These are phyloP conservation scores for Scyliorhinus canicula DNA, from an alignment of 2,797 vertebrate genomes.

Conservation along the genomic window DNA sequence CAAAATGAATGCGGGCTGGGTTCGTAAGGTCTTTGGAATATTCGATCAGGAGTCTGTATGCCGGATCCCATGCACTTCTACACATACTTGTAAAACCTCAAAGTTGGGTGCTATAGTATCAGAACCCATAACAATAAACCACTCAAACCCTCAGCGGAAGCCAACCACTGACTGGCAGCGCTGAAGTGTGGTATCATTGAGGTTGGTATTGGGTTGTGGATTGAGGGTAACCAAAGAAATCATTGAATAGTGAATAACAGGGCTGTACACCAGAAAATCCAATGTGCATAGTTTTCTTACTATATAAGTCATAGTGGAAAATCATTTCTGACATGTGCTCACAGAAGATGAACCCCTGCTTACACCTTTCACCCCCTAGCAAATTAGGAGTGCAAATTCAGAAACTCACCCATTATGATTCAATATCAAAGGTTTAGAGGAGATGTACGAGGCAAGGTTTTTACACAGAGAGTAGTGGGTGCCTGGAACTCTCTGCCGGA, in stretches of 20 bases:
- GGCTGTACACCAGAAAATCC: not conserved
- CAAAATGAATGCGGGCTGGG: too few species aligned
- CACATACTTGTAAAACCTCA: not conserved
- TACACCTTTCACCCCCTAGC: not conserved
- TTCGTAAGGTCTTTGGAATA: not conserved
- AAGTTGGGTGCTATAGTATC: not conserved
- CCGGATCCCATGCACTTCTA: not conserved
- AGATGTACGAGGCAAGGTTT: too few species aligned
- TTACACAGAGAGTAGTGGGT: too few species aligned
- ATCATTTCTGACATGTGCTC: not conserved
- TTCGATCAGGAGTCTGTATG: not conserved
- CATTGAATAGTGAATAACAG: not conserved
- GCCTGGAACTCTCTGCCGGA: too few species aligned
- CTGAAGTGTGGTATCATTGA: not conserved
- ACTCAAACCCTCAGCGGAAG: not conserved
- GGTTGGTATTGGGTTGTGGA: conserved; percentile 5
- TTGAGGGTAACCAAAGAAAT: conserved; percentile 18
- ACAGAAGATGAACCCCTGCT: not conserved
- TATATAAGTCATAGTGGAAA: not conserved
- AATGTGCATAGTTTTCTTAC: not conserved
- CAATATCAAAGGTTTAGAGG: too few species aligned
- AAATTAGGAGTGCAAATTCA: not conserved
- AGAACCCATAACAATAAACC: not conserved
- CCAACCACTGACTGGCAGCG: not conserved
- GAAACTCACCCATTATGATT: not conserved